Percentiles rank a stretch among this genome's conserved stretches.
These are phyloP conservation scores for Mesaphorura yosii DNA, from an alignment of 1,140 invertebrate genomes.

Conservation along the genomic window DNA sequence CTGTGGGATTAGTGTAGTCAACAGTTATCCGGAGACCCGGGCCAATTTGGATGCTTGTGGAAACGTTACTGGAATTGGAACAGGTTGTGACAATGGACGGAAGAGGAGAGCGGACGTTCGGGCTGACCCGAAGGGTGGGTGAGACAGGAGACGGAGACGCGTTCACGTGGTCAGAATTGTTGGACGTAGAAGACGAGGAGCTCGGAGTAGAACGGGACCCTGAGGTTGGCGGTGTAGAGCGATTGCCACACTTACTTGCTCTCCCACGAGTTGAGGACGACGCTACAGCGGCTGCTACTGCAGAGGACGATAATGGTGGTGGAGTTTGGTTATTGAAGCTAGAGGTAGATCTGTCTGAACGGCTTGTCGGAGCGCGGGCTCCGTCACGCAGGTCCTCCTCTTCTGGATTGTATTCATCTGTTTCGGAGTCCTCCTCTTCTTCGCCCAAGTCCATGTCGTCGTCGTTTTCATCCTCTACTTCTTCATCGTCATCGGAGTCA, in stretches of 20 bases:
- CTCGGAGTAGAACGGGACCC: neutral
- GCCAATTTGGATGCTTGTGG: slow-evolving; percentile 19
- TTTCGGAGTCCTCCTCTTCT: slow-evolving; percentile 18
- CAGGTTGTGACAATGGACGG: neutral
- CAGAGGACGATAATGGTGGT: slow-evolving; percentile 3
- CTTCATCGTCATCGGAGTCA: slow-evolving; percentile 18
- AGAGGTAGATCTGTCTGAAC: slow-evolving; percentile 24
- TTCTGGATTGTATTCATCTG: slow-evolving; percentile 14
- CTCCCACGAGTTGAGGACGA: slow-evolving; percentile 4
- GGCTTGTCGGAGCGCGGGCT: slow-evolving; percentile 17
- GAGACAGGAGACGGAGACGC: neutral
- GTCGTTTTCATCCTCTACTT: slow-evolving; percentile 20
- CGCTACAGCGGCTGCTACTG: slow-evolving; percentile 2
- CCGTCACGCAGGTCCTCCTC: slow-evolving; percentile 18
- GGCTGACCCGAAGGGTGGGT: neutral
- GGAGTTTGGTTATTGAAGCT: slow-evolving; percentile 21
- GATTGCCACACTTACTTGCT: slow-evolving; percentile 7
- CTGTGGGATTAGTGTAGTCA: slow-evolving; percentile 2
- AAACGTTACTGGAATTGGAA: neutral
- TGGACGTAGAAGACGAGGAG: neutral
- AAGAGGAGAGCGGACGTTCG: too few species aligned
- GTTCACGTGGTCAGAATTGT: neutral
- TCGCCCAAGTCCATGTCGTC: slow-evolving; percentile 27
- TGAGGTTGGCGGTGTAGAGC: neutral
- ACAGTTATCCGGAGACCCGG: slow-evolving; percentile 15